A percentile compares a stretch with the other conserved stretches of the same genome.
These are phyloP conservation scores for Sula dactylatra DNA, from an alignment of 2,113 vertebrate species.

Conservation along the genomic window DNA sequence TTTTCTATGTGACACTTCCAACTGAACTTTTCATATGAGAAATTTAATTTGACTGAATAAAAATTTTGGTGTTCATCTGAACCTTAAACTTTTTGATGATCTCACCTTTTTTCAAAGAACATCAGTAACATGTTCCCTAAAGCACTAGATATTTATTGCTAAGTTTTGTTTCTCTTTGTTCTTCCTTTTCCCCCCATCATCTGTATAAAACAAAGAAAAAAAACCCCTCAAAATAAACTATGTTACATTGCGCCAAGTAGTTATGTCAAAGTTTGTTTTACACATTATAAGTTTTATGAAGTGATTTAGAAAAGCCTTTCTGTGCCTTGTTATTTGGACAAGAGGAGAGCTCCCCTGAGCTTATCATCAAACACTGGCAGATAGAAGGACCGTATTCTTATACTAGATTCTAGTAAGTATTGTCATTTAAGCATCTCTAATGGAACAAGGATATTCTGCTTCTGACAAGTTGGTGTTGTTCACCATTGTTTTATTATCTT, in stretches of 20 bases:
- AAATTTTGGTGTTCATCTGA: neutral
- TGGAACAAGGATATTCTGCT: neutral
- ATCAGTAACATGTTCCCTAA: neutral
- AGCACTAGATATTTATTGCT: neutral
- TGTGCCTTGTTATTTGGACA: neutral
- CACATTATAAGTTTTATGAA: neutral
- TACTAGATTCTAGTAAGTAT: neutral
- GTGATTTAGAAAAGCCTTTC: neutral
- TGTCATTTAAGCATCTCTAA: neutral
- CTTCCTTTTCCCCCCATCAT: rapidly evolving
- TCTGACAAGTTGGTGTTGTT: neutral
- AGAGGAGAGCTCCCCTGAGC: neutral
- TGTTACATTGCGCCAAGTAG: neutral
- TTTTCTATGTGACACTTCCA: neutral
- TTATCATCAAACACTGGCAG: neutral
- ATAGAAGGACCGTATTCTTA: neutral
- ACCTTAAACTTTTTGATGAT: neutral
- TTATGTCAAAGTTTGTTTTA: neutral
- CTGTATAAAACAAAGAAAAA: neutral
- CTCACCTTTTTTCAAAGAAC: neutral
- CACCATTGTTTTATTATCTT: neutral
- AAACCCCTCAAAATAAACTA: neutral
- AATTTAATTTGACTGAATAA: neutral
- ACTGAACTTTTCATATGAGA: neutral
- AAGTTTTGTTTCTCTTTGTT: neutral